phyloP scores from a whole-genome alignment of 2,113 vertebrate species.

The Gobio gobio region DNA sequence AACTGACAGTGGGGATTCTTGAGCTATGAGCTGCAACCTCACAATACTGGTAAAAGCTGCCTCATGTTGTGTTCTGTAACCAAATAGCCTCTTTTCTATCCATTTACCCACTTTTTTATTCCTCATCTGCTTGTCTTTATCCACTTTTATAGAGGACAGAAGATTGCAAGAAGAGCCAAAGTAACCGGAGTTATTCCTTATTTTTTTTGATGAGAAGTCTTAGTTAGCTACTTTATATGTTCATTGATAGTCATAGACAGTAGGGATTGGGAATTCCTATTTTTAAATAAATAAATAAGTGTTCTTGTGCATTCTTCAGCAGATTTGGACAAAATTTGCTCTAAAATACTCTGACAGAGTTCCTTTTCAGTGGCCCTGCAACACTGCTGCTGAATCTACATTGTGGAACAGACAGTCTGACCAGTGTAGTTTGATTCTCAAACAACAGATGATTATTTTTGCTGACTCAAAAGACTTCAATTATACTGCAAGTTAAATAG shows the following conservation, averaged over 20 bases:
- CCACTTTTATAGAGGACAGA: neutral
- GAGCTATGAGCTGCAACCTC: slow-evolving; percentile 60
- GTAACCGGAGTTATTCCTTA: neutral
- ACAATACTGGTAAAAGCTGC: slow-evolving; percentile 61
- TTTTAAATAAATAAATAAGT: too few relatives aligned
- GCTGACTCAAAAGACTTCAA: too few relatives aligned
- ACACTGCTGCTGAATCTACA: too few relatives aligned
- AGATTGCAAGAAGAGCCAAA: neutral
- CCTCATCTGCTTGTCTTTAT: slow-evolving; percentile 26
- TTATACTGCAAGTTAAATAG: too few relatives aligned
- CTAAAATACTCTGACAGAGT: too few relatives aligned
- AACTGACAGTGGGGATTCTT: slow-evolving; percentile 68
- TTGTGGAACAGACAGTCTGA: too few relatives aligned
- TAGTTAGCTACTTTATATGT: neutral
- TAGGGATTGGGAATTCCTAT: neutral
- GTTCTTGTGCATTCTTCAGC: too few relatives aligned
- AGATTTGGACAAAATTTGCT: too few relatives aligned
- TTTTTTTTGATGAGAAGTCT: neutral
- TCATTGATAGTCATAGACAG: neutral
- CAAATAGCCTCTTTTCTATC: slow-evolving; percentile 53
- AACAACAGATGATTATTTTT: too few relatives aligned
- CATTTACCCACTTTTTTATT: slow-evolving; percentile 16
- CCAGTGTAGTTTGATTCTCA: too few relatives aligned
- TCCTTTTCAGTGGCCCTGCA: too few relatives aligned
- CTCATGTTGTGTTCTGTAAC: slow-evolving; percentile 56